Percentiles rank a stretch among this genome's conserved stretches.
Evolutionary conservation across 2,797 vertebrate species (phyloP).

Genomic region (Alectoris magna): DNA sequence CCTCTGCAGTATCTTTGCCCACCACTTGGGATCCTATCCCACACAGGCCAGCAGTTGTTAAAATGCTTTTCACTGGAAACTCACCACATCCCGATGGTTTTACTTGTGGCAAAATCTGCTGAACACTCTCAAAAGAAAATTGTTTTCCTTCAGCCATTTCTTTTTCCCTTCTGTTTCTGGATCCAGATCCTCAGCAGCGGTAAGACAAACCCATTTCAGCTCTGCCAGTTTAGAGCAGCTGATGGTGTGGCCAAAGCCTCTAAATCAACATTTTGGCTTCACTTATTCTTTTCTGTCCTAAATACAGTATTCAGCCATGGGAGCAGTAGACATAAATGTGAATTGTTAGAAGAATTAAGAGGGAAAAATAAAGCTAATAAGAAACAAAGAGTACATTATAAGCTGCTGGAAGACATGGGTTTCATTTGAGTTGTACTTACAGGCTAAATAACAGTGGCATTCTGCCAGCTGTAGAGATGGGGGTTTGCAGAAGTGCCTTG

Average conservation of each 20-base stretch:
- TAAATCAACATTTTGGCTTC: slow-evolving; percentile 16
- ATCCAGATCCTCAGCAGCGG: neutral
- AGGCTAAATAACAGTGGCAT: slow-evolving; percentile 10
- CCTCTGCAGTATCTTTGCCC: neutral
- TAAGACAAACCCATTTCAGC: neutral
- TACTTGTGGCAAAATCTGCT: neutral
- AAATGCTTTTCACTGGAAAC: neutral
- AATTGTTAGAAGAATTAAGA: neutral
- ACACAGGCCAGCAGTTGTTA: neutral
- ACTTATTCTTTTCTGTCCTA: neutral
- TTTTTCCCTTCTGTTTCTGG: neutral
- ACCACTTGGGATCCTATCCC: neutral
- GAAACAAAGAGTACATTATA: neutral
- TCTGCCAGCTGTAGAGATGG: slow-evolving; percentile 9
- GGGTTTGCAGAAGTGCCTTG: neutral
- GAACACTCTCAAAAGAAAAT: neutral
- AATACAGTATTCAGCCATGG: neutral
- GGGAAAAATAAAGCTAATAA: neutral
- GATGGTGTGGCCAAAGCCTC: neutral
- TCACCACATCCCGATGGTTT: neutral
- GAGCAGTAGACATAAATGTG: neutral
- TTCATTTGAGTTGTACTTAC: slow-evolving; percentile 6
- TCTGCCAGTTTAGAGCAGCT: neutral
- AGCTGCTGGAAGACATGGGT: neutral
- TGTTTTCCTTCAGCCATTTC: neutral